A percentile compares a stretch with the other conserved stretches of the same genome.
phyloP scores from a whole-genome alignment of 2,113 vertebrate genomes.

The Australoheros scitulus region DNA sequence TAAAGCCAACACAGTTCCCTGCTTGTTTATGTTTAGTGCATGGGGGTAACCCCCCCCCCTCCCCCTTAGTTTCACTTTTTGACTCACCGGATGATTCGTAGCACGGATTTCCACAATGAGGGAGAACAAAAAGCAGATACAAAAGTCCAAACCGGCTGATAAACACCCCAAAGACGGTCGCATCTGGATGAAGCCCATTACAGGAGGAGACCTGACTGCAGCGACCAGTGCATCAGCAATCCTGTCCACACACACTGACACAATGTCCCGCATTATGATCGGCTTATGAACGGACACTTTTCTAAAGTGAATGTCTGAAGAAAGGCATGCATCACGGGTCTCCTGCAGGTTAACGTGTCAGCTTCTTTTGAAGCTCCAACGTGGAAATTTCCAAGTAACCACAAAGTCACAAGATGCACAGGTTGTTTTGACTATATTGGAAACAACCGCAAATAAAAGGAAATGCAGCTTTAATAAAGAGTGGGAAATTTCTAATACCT shows the following conservation, averaged over 20 bases:
- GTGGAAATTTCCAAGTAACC: not conserved
- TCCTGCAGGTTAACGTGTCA: too few relatives aligned
- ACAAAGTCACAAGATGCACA: fast-evolving
- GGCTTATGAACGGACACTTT: not conserved
- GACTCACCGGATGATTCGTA: not conserved
- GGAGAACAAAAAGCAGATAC: not conserved
- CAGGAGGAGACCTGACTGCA: not conserved
- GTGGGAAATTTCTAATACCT: not conserved
- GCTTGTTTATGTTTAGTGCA: not conserved
- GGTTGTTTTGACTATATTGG: not conserved
- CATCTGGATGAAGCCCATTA: not conserved
- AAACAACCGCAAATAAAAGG: not conserved
- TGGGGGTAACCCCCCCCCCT: not conserved
- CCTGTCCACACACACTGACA: not conserved
- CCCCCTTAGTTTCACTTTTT: not conserved
- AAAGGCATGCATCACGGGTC: not conserved
- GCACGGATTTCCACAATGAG: not conserved
- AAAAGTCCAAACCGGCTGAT: not conserved
- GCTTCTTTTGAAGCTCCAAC: too few relatives aligned
- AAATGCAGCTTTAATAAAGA: not conserved
- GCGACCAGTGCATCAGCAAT: not conserved
- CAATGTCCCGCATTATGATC: not conserved
- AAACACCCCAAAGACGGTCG: too few relatives aligned
- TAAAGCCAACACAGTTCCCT: not conserved
- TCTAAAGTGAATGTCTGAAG: too few relatives aligned